Base-by-base conservation (phyloP, 2,797 vertebrate species). In the Anas capensis region DNA sequence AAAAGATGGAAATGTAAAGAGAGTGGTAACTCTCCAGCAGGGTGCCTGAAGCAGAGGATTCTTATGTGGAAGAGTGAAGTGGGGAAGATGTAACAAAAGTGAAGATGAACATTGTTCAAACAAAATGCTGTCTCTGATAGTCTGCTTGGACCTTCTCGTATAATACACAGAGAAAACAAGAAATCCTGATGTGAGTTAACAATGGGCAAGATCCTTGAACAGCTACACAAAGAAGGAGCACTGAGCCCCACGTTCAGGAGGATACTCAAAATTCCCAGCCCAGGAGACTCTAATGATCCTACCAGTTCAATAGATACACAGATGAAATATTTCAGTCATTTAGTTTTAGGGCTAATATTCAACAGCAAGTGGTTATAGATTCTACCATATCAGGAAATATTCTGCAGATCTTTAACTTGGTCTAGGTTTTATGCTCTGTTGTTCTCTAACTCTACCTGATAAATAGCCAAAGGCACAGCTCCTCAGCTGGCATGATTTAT, bases 351-450 rank as follows among this genome's bases (percentile, higher is more conserved):
- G 72, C 51, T 85, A 95, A 68, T 91, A 87, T 92, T 87, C 60
- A 91, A 73, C 27, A 0, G 0, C 60, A 85, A 31, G 61, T 65
- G 38, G 81, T 92, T 82, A 94, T 42, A 51, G 75, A 82, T 60
- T 72, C 92, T 86, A 61, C 49, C 44, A 83, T 60, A 62, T 49
- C 69, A 75, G 88, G 42, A 95, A 92, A 85, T 40, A 15, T 82
- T 68, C 49, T 61, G 82, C 71, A 83, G 57, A 90, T 90, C 34
- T 96, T 95, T 88, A 96, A 93, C 94, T 53, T 70, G 48, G 73
- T 91, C 26, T 81, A 88, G 85, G 93, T 96, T 96, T 96, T 69
- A 93, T 81, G 94, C 91, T 92, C 82, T 11, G 53, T 61, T 94
- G 69, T 91, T 83, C 82, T 91, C 65, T 65, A 96, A 92, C 82